Evolutionary conservation across 2,113 vertebrate genomes (phyloP), one percentile per base, ranked within the genome.

Genomic region (Dipodomys stephensi): DNA sequence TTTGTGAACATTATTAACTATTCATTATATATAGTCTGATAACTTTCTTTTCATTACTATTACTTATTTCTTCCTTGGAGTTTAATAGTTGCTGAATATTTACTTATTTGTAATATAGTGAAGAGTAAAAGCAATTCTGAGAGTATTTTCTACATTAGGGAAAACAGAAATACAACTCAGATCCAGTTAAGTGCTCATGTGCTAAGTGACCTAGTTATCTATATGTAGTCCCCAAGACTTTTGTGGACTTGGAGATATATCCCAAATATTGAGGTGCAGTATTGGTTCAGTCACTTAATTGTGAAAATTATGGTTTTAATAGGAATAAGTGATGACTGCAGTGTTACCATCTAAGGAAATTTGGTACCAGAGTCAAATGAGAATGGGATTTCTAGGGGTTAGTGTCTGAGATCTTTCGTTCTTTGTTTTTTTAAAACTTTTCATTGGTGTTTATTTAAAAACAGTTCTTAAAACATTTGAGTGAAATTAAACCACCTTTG

Each of bases 381-480:
- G 35, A 73, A 90, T 87, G 94, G 19, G 49, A 82, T 65, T 85
- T 53, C 68, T 44, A 81, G 35, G 67, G 32, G 18, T 71, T 89
- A 39, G 30, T 87, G 23, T 73, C 30, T 88, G 27, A 80, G 3
- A 12, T 49, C 49, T 49, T 49, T 49, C 2, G 11, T 49, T 39
- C 39, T 39, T 39, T 39, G 39, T 39, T 49, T 49, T 49, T 8
- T 49, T 49, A 11, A 49, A 49, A 49, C 49, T 49, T 49, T 49
- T 49, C 49, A 12, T 49, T 49, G 11, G 49, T 49, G 49, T 39
- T 39, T 39, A 39, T 39, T 39, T 39, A 39, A 49, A 49, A 12
- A 97, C 92, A 97, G 85, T 95, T 97, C 94, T 97, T 93, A 95
- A 97, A 97, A 96, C 96, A 97, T 94, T 91, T 97, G 95, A 97